Percentiles rank a stretch among this genome's conserved stretches.
Evolutionary conservation across 2,888 invertebrate genomes (phyloP).

Genomic region (Dascillus cervinus): DNA sequence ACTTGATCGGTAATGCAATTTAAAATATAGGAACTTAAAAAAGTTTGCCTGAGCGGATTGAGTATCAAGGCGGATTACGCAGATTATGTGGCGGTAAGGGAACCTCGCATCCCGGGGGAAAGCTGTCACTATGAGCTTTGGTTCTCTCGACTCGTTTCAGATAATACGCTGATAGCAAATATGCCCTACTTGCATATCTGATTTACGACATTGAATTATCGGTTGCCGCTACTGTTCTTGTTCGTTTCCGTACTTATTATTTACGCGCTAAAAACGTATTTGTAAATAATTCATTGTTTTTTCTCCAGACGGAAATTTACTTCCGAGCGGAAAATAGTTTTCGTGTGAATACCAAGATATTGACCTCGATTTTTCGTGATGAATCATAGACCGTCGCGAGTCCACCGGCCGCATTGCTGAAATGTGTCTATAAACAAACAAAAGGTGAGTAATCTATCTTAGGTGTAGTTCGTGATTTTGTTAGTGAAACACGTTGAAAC

Average conservation of each 20-base stretch:
- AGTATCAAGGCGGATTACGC: constrained; percentile 20
- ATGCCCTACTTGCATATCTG: constrained; percentile 10
- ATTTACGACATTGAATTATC: constrained; percentile 13
- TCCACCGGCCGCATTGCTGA: no score
- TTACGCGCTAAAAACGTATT: no score
- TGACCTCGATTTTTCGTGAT: no score
- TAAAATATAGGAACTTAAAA: constrained; percentile 17
- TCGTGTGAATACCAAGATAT: no score
- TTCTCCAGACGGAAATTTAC: no score
- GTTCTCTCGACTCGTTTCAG: constrained; percentile 10
- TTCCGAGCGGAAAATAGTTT: no score
- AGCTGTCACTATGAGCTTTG: constrained; percentile 15
- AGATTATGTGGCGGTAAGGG: constrained; percentile 16
- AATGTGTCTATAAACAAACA: no score
- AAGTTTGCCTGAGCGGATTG: constrained; percentile 17
- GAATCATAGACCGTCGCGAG: no score
- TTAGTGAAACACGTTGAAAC: no score
- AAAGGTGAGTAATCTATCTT: no score
- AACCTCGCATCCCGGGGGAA: constrained; percentile 14
- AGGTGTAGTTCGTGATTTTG: no score
- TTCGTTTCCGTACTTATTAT: neutral
- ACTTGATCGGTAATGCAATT: constrained; percentile 8
- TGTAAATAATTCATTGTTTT: no score
- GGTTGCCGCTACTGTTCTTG: neutral
- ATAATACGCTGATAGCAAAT: constrained; percentile 14